These are phyloP conservation scores for Morus bassanus DNA, from an alignment of 2,797 vertebrate species.

Conservation along the genomic window DNA sequence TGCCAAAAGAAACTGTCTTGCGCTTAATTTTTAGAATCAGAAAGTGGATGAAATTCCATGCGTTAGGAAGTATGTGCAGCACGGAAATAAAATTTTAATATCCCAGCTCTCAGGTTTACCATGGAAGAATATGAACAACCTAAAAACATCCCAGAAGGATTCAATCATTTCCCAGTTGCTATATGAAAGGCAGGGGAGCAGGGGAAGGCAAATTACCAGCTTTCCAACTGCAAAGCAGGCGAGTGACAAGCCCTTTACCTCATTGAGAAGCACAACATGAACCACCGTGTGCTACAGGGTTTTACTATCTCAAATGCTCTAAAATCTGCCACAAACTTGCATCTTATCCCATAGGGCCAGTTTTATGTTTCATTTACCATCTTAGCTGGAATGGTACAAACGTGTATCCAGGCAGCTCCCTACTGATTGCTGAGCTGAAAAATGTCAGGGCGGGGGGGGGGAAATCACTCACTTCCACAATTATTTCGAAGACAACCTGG, in stretches of 20 bases:
- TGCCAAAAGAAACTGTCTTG: background rate
- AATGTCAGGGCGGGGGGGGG: background rate
- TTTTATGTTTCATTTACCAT: background rate
- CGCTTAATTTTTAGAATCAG: background rate
- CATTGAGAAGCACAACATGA: background rate
- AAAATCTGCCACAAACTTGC: background rate
- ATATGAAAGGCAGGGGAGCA: background rate
- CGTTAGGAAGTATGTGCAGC: background rate
- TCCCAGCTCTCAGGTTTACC: background rate
- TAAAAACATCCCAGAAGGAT: background rate
- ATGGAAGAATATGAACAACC: background rate
- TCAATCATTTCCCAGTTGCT: background rate
- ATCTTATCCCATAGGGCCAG: background rate
- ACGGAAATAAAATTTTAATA: background rate
- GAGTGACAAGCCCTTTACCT: background rate
- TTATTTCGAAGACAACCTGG: background rate
- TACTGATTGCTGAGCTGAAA: background rate
- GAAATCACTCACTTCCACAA: background rate
- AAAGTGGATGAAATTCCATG: background rate
- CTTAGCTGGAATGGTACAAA: background rate
- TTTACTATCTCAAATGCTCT: background rate
- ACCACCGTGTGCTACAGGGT: rapidly evolving
- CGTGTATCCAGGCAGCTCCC: background rate
- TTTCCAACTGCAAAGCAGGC: background rate
- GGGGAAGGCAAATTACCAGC: background rate